Evolutionary conservation across 2,113 vertebrate genomes (phyloP), one percentile per base, ranked within the genome.

Genomic region (Pavo muticus): DNA sequence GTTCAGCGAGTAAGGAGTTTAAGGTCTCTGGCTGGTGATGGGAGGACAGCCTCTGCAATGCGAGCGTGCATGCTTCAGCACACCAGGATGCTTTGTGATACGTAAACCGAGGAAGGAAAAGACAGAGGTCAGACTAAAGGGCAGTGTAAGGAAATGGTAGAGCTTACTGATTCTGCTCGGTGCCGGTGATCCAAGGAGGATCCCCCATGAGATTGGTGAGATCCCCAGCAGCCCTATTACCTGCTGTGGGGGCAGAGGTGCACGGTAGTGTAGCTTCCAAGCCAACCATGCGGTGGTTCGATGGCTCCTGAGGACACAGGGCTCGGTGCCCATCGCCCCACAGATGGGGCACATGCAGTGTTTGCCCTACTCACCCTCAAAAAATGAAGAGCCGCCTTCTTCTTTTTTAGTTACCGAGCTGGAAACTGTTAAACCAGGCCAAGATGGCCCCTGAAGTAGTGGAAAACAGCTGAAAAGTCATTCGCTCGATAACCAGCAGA

Each of bases 81-180:
- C 48, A 0, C 54, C 9, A 0, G n/a, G 84, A 4, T 73, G 29
- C 76, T 68, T 70, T n/a, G 78, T 74, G 77, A 35, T 32, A 1
- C 15, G 48, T 20, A 79, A 89, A 76, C 81, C 2, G 21, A 35
- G 21, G 68, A 90, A 60, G 50, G 40, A 54, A 80, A 73, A 82
- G 75, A 27, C 84, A 88, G 82, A 91, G 56, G 32, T 32, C 59
- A 60, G 71, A 73, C 85, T 90, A 93, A 94, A 96, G 90, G 96
- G 90, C 90, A 88, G 71, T 17, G 19, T 45, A 44, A 63, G 77
- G 70, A 88, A 88, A 40, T 0, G n/a, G 45, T 76, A 84, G 68
- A 67, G 88, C 72, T 79, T 83, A 61, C 52, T 16, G 78, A 70
- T 85, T 82, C 67, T 56, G 24, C 75, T 85, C 44, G 5, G 68